These are phyloP conservation scores for Autographa pulchrina DNA, from an alignment of 2,888 invertebrate genomes.

Conservation along the genomic window DNA sequence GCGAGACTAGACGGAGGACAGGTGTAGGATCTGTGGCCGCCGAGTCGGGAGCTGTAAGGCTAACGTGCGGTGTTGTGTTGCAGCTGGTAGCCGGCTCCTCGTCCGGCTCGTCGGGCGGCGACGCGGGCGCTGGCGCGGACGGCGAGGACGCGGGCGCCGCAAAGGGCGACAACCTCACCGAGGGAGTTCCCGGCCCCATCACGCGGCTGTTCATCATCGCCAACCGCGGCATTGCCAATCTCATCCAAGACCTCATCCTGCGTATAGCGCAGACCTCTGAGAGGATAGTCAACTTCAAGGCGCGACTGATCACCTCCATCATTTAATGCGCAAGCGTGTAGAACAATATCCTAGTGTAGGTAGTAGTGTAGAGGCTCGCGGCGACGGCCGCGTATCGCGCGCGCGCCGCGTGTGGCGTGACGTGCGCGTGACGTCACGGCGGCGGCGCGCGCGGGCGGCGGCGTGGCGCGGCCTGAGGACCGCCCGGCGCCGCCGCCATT, in stretches of 20 bases:
- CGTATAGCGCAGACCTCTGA: constrained; percentile 97
- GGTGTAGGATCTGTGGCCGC: constrained; percentile 6
- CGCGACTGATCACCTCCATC: constrained; percentile 96
- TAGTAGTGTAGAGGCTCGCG: constrained; percentile 63
- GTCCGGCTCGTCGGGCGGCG: constrained; percentile 88
- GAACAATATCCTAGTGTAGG: constrained; percentile 74
- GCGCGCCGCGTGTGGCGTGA: constrained; percentile 29
- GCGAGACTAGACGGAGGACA: too few species aligned
- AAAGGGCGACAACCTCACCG: constrained; percentile 92
- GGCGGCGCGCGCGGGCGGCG: constrained; percentile 56
- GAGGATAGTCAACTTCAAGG: constrained; percentile 97
- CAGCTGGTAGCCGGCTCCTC: constrained; percentile 94
- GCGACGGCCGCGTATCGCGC: constrained; percentile 32
- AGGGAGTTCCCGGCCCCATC: constrained; percentile 96
- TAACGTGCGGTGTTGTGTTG: constrained; percentile 58
- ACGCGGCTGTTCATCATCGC: constrained; percentile 96
- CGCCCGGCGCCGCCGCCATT: constrained; percentile 70
- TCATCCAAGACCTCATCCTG: constrained; percentile 96
- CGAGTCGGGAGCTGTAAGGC: neutral
- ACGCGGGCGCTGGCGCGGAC: constrained; percentile 84
- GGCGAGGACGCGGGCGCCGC: constrained; percentile 88
- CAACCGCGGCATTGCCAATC: constrained; percentile 95
- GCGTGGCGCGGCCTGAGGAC: constrained; percentile 59
- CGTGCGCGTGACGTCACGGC: constrained; percentile 25
- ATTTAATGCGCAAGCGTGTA: constrained; percentile 90